Evolutionary conservation across 2,797 vertebrate genomes (phyloP), one percentile per base, ranked within the genome.

Genomic region (Adrianichthys oophorus): DNA sequence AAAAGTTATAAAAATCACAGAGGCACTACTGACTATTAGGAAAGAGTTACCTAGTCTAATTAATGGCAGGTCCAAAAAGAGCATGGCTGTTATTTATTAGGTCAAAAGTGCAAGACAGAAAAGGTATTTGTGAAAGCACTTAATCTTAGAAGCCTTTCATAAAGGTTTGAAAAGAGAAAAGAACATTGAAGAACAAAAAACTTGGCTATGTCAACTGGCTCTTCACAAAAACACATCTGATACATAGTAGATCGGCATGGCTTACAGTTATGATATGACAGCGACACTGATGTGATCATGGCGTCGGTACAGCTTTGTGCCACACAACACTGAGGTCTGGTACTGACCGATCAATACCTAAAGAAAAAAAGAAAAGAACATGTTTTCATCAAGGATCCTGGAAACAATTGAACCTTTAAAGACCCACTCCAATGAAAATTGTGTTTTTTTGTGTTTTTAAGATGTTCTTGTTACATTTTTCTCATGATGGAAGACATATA

Each of bases 321-420:
- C 74, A 61, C n/a, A 17, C 60, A 62, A 57, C 40, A 54, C 44
- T 13, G 6, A 57, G 40, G 40, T 44, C 37, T 56, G 64, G 21
- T 37, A 40, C 5, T 48, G 55, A 70, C 52, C 54, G 67, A 51
- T 90, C 83, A 92, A 67, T 88, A 89, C 79, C 92, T 93, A 62
- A 63, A 57, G 45, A 68, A 51, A 46, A 2, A 53, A 46, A 7
- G 87, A 73, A 16, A 85, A 87, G 52, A 48, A 52, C 37, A 67
- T 16, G 41, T 23, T 56, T 24, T 4, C 40, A 12, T 44, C 10
- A 37, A 37, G 32, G 32, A 37, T 12, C 10, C 12, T 3, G 10
- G 3, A 37, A 32, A 37, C 32, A 37, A 37, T 3, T 12, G 10
- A 12, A 37, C 10, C 10, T 37, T 13, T 37, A 12, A 37, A 37